Percentiles rank a stretch among this genome's conserved stretches.
phyloP scores from a whole-genome alignment of 1,140 invertebrate species.

The Cephus cinctus region DNA sequence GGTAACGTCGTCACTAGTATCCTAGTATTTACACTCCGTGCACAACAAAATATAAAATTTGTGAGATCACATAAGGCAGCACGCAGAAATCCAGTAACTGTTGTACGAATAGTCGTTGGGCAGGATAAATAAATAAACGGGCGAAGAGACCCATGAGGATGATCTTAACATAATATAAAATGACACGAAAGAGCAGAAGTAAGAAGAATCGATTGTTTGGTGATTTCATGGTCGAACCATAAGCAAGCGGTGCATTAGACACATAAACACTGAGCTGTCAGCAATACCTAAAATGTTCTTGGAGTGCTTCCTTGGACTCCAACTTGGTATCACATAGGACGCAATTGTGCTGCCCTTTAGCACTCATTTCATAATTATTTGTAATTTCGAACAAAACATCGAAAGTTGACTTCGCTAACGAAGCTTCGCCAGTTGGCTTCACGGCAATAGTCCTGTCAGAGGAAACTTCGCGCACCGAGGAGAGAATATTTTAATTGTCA shows the following conservation, averaged over 20 bases:
- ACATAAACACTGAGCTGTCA: not conserved
- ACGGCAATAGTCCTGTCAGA: slow-evolving; percentile 20
- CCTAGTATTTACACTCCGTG: too few relatives aligned
- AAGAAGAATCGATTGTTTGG: not conserved
- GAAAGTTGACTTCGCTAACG: not conserved
- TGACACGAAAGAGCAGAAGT: not conserved
- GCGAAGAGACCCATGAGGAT: slow-evolving; percentile 2
- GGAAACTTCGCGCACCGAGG: not conserved
- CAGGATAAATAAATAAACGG: slow-evolving; percentile 17
- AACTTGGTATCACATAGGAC: slow-evolving; percentile 54
- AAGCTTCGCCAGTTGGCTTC: not conserved
- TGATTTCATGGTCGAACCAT: not conserved
- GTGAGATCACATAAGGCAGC: too few relatives aligned
- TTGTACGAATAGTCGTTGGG: too few relatives aligned
- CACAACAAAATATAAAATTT: too few relatives aligned
- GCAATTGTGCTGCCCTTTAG: slow-evolving; percentile 42
- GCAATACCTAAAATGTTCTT: slow-evolving; percentile 55
- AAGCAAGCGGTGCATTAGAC: not conserved
- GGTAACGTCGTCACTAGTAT: too few relatives aligned
- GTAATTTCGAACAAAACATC: slow-evolving; percentile 19
- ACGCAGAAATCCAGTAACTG: too few relatives aligned
- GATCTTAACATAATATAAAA: not conserved
- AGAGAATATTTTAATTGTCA: too few relatives aligned
- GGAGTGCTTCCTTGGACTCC: slow-evolving; percentile 54
- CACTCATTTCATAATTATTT: slow-evolving; percentile 30